Evolutionary conservation across 2,888 invertebrate genomes (phyloP).

Genomic region (Pollenia amentaria): DNA sequence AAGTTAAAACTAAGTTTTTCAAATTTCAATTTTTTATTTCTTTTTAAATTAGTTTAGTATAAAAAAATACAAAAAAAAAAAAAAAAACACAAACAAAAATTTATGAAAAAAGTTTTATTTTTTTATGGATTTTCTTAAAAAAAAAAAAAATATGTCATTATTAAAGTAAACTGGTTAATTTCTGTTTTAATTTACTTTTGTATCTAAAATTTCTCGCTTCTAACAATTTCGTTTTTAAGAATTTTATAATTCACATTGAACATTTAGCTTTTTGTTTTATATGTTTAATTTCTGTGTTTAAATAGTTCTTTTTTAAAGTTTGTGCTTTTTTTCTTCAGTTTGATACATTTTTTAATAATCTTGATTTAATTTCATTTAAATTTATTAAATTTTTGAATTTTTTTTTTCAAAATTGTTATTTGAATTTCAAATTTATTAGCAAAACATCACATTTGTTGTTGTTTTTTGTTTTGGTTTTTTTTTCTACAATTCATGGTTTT

Average conservation of each 20-base stretch:
- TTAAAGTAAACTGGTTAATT: conserved; percentile 61
- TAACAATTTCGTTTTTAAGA: conserved; percentile 5
- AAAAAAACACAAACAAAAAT: background rate
- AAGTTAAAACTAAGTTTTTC: conserved; percentile 2
- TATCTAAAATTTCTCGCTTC: background rate
- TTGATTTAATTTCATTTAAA: conserved; percentile 11
- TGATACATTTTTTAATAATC: conserved; percentile 21
- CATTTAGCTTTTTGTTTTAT: conserved; percentile 37
- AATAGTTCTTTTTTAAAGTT: conserved; percentile 1
- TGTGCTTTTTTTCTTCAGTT: conserved; percentile 34
- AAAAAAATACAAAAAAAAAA: background rate
- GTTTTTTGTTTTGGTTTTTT: conserved; percentile 43
- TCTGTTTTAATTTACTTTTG: background rate
- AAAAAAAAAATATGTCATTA: conserved; percentile 6
- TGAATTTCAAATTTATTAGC: conserved; percentile 27
- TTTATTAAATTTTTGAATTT: background rate
- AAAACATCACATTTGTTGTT: conserved; percentile 71
- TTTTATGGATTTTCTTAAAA: background rate
- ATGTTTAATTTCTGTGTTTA: background rate
- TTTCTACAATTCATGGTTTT: conserved; percentile 64
- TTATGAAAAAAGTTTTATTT: background rate
- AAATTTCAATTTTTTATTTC: background rate
- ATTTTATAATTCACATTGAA: conserved; percentile 52
- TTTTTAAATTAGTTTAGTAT: conserved; percentile 9
- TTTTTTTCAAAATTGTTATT: conserved; percentile 6